Evolutionary conservation across 2,888 invertebrate species (phyloP).

Genomic region (Drosophila longiperda): DNA sequence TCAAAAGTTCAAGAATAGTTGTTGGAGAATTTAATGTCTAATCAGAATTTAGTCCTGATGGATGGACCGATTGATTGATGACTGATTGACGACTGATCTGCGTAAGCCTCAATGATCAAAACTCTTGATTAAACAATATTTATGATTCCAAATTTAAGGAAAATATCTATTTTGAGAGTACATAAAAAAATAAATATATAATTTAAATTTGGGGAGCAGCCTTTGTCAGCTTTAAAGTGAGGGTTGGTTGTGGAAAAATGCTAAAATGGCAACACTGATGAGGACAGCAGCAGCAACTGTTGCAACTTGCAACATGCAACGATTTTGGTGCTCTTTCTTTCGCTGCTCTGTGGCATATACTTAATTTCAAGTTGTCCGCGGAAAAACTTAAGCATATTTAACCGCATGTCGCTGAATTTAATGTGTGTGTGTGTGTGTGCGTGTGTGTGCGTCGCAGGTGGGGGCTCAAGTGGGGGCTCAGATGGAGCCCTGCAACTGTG

Average conservation of each 20-base stretch:
- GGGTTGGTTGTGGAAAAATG: not conserved
- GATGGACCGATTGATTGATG: not conserved
- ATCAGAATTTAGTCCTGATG: not conserved
- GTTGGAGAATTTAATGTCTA: not conserved
- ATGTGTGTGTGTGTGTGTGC: slow-evolving; percentile 42
- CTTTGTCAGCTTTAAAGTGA: not conserved
- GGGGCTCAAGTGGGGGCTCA: slow-evolving; percentile 21
- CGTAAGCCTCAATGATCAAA: not conserved
- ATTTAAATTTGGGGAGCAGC: not conserved
- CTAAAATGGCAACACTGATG: not conserved
- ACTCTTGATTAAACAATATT: not conserved
- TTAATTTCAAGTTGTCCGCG: slow-evolving; percentile 78
- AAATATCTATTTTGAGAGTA: not conserved
- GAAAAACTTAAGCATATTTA: slow-evolving; percentile 74
- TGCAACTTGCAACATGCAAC: slow-evolving; percentile 16
- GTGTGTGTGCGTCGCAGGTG: slow-evolving; percentile 50
- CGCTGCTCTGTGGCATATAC: slow-evolving; percentile 66
- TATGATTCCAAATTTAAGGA: too few relatives aligned
- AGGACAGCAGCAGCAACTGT: slow-evolving; percentile 44
- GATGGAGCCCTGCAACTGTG: slow-evolving; percentile 35
- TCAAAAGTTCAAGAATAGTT: not conserved
- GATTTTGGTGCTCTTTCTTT: slow-evolving; percentile 43
- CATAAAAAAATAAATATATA: not conserved
- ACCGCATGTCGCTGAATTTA: slow-evolving; percentile 80
- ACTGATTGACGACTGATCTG: not conserved